These are phyloP conservation scores for Channa maculata DNA, from an alignment of 2,113 vertebrate genomes.

Conservation along the genomic window DNA sequence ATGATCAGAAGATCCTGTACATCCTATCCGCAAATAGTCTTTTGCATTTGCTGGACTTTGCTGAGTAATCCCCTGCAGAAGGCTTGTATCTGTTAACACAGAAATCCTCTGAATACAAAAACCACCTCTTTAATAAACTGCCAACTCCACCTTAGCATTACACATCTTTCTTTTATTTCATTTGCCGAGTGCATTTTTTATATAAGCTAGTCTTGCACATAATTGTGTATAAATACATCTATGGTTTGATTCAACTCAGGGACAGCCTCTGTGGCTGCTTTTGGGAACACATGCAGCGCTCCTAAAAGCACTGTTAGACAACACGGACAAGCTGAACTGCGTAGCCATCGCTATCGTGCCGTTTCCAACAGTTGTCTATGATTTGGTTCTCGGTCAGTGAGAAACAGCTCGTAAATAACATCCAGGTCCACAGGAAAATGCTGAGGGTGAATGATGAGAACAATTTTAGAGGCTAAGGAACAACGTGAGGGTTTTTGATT, in stretches of 20 bases:
- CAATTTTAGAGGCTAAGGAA: too few species aligned
- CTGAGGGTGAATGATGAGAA: too few species aligned
- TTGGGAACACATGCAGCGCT: constrained; percentile 5
- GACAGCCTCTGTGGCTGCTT: constrained; percentile 26
- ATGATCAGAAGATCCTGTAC: constrained; percentile 9
- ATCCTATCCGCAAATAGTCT: background rate
- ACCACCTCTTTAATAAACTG: constrained; percentile 11
- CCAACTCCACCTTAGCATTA: constrained; percentile 36
- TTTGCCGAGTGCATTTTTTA: background rate
- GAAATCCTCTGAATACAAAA: constrained; percentile 40
- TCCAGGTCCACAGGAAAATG: background rate
- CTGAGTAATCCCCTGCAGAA: background rate
- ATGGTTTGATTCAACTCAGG: constrained; percentile 7
- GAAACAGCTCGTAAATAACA: background rate
- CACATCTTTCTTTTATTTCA: constrained; percentile 24
- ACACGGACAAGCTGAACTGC: background rate
- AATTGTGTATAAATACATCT: constrained; percentile 24
- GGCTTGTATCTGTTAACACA: constrained; percentile 5
- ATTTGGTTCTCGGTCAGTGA: background rate
- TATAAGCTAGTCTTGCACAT: background rate
- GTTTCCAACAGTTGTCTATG: too few species aligned
- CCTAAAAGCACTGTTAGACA: constrained; percentile 5
- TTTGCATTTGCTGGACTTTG: background rate
- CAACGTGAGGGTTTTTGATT: too few species aligned
- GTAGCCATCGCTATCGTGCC: background rate